phyloP scores from a whole-genome alignment of 2,888 invertebrate species.

The Axea sp. region DNA sequence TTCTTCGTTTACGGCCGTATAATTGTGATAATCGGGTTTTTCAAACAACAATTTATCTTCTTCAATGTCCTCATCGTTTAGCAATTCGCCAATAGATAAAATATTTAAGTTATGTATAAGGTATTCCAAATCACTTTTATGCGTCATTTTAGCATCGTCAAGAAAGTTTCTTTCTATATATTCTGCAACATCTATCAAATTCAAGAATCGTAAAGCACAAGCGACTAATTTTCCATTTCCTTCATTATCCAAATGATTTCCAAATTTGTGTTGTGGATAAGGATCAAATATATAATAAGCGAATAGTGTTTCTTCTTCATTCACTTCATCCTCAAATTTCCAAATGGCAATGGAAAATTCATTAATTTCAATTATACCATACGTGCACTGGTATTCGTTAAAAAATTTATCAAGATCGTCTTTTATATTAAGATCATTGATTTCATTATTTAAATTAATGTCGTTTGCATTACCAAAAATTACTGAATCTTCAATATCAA shows the following conservation, averaged over 20 bases:
- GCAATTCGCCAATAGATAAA: slow-evolving; percentile 64
- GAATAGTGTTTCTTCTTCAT: slow-evolving; percentile 58
- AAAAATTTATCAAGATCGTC: slow-evolving; percentile 77
- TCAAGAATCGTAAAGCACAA: slow-evolving; percentile 76
- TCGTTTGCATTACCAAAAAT: slow-evolving; percentile 74
- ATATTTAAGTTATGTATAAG: slow-evolving; percentile 70
- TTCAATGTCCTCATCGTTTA: slow-evolving; percentile 73
- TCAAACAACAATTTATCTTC: slow-evolving; percentile 69
- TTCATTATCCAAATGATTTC: no score
- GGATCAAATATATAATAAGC: slow-evolving; percentile 80
- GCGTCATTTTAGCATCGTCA: no score
- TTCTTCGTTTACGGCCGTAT: slow-evolving; percentile 74
- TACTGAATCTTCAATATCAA: slow-evolving; percentile 72
- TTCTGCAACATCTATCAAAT: slow-evolving; percentile 73
- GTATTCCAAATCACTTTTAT: slow-evolving; percentile 65
- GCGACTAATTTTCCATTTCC: slow-evolving; percentile 66
- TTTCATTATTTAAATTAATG: slow-evolving; percentile 67
- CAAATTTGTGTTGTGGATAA: no score
- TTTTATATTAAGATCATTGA: slow-evolving; percentile 65
- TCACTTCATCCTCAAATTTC: slow-evolving; percentile 74
- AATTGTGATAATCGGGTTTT: slow-evolving; percentile 78
- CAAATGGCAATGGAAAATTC: slow-evolving; percentile 78
- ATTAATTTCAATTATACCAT: slow-evolving; percentile 77
- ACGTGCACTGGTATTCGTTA: slow-evolving; percentile 66
- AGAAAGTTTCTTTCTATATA: slow-evolving; percentile 74